Evolutionary conservation across 1,140 invertebrate genomes (phyloP), one percentile per base, ranked within the genome.

Genomic region (Limonius californicus): DNA sequence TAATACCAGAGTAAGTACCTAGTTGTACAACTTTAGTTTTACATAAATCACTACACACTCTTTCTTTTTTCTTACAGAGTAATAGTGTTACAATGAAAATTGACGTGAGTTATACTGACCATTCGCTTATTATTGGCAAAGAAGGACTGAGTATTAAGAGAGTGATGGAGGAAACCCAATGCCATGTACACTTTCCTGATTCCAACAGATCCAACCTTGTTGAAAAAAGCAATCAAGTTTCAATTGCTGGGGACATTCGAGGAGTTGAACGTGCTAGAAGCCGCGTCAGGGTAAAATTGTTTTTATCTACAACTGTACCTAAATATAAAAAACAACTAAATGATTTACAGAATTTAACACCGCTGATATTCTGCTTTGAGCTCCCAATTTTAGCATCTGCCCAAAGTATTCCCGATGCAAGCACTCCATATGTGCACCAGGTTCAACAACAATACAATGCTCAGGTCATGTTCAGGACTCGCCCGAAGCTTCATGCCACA

Each of bases 111-210:
- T 97, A 97, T 77, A 96, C 94, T 9, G 94, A 97, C 75, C 97
- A 99, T 79, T 98, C 95, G 2, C 95, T 98, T 75, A 96, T 99
- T 58, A 99, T 99, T 76, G 97, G 97, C 64, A 92, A 93, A 80
- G 92, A 92, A 58, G 97, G 96, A n/a, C 82, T 90, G 66, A 97
- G 94, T 62, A 98, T 98, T 67, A 96, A 97, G 75, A 85, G 88
- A 60, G 94, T 99, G 20, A 98, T 98, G 95, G 89, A 94, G 70
- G 92, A 95, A 64, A 98, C 96, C 0, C 86, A 88, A 11, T 98
- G 95, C 72, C 96, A 98, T 72, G 97, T 99, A 66, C 96, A 98
- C 80, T 98, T 99, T 78, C 96, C 96, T 18, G 96, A 99, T 79
- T 98, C 95, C 16, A 99, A 99, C 78, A 86, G 95, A 55, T 95